Conservation (phyloP, 2,113 vertebrate species). For the Accipiter cooperii region DNA sequence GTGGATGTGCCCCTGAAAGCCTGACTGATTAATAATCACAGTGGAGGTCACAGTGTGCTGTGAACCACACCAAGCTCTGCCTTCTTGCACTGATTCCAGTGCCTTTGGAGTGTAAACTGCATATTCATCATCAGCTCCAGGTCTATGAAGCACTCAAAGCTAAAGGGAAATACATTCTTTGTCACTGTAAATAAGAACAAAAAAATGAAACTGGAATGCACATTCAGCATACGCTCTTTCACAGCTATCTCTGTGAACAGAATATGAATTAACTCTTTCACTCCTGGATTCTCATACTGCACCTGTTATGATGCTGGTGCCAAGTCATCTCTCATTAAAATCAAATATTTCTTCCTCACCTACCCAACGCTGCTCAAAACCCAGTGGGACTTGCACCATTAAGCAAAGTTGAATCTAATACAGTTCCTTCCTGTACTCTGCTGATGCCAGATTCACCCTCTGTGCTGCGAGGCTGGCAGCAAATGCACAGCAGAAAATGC, state of each 20-base stretch:
- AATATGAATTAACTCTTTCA: slow-evolving; percentile 39
- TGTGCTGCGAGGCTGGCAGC: neutral
- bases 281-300: neutral
- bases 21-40: slow-evolving; percentile 29
- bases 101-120: slow-evolving; percentile 4
- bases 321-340: slow-evolving; percentile 28
- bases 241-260: neutral
- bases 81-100: neutral
- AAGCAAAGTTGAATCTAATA: slow-evolving; percentile 5
- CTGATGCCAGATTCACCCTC: neutral
- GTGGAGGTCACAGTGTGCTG: neutral
- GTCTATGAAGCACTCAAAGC: slow-evolving; percentile 28
- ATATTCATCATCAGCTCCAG: slow-evolving; percentile 3
- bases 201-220: neutral
- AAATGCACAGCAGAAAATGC: neutral
- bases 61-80: neutral
- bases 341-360: neutral
- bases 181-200: slow-evolving; percentile 12
- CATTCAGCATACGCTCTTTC: neutral
- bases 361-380: neutral
- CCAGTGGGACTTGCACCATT: neutral
- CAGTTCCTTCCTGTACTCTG: neutral
- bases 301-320: neutral
- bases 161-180: slow-evolving; percentile 29
- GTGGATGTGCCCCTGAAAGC: neutral